A percentile compares a stretch with the other conserved stretches of the same genome.
phyloP scores from a whole-genome alignment of 2,797 vertebrate species.

The Enteromius radiatus region DNA sequence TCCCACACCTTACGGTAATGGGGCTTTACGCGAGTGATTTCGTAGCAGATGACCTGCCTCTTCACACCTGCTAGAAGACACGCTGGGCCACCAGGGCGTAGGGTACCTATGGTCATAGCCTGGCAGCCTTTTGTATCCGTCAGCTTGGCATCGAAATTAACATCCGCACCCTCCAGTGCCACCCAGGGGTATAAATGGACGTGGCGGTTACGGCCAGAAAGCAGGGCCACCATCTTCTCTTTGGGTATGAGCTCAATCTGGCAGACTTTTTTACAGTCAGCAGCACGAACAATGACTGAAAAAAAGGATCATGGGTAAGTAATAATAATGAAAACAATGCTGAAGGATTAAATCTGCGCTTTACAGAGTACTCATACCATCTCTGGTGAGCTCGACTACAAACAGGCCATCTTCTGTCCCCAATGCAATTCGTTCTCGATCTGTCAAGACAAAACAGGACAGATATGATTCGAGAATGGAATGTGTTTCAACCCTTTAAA shows the following conservation, averaged over 20 bases:
- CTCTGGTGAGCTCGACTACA: constrained; percentile 93
- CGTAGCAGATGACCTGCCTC: constrained; percentile 90
- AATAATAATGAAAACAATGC: not conserved
- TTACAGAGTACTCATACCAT: constrained; percentile 79
- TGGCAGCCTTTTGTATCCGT: constrained; percentile 95
- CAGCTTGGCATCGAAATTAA: constrained; percentile 87
- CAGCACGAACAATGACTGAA: constrained; percentile 92
- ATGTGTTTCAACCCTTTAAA: not conserved
- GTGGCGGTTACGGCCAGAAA: constrained; percentile 90
- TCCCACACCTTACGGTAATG: constrained; percentile 87
- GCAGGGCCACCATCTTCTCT: constrained; percentile 87
- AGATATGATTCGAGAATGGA: not conserved
- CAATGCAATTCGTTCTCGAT: constrained; percentile 90
- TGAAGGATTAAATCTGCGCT: not conserved
- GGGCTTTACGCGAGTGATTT: constrained; percentile 88
- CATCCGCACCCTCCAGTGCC: constrained; percentile 88
- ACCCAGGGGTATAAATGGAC: constrained; percentile 92
- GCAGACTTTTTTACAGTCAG: constrained; percentile 93
- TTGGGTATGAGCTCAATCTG: constrained; percentile 91
- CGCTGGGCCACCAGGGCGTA: constrained; percentile 81
- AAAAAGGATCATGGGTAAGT: constrained; percentile 9
- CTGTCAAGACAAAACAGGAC: constrained; percentile 69
- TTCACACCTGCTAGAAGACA: constrained; percentile 92
- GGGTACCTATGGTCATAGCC: constrained; percentile 81
- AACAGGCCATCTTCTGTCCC: constrained; percentile 96